phyloP scores from a whole-genome alignment of 2,888 invertebrate species.

The Augiades crinisus region DNA sequence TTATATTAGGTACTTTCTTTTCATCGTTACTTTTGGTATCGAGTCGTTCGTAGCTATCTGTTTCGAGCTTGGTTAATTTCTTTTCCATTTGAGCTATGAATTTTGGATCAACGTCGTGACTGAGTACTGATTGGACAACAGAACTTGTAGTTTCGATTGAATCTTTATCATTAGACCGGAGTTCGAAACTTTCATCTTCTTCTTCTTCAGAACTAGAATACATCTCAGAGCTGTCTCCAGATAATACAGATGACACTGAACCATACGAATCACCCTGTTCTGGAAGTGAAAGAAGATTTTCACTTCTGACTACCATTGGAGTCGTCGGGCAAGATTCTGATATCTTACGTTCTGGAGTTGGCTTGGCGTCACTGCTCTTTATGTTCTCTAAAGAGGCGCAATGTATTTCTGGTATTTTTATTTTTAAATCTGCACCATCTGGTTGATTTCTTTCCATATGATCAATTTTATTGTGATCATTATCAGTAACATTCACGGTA shows the following conservation, averaged over 20 bases:
- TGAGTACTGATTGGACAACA: slow-evolving; percentile 78
- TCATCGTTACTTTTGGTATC: slow-evolving; percentile 26
- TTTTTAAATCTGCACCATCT: slow-evolving; percentile 28
- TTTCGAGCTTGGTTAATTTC: slow-evolving; percentile 52
- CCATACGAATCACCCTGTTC: slow-evolving; percentile 60
- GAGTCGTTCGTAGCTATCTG: slow-evolving; percentile 35
- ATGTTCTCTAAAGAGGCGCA: slow-evolving; percentile 65
- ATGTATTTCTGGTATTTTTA: slow-evolving; percentile 54
- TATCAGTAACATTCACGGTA: slow-evolving; percentile 49
- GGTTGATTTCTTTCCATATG: slow-evolving; percentile 28
- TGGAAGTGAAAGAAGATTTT: slow-evolving; percentile 63
- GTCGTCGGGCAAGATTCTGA: slow-evolving; percentile 74
- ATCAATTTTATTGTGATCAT: slow-evolving; percentile 41
- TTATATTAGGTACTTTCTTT: slow-evolving; percentile 21
- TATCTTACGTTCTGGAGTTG: slow-evolving; percentile 47
- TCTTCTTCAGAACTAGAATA: slow-evolving; percentile 71
- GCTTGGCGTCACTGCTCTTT: slow-evolving; percentile 42
- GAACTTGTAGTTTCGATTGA: slow-evolving; percentile 80
- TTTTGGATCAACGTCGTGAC: slow-evolving; percentile 51
- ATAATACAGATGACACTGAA: slow-evolving; percentile 67
- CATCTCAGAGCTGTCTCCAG: slow-evolving; percentile 70
- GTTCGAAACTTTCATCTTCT: slow-evolving; percentile 72
- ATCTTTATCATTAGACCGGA: slow-evolving; percentile 67
- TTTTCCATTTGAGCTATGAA: slow-evolving; percentile 60
- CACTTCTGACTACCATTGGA: slow-evolving; percentile 57